phyloP scores from a whole-genome alignment of 2,888 invertebrate genomes.

The Euplagia quadripunctaria region DNA sequence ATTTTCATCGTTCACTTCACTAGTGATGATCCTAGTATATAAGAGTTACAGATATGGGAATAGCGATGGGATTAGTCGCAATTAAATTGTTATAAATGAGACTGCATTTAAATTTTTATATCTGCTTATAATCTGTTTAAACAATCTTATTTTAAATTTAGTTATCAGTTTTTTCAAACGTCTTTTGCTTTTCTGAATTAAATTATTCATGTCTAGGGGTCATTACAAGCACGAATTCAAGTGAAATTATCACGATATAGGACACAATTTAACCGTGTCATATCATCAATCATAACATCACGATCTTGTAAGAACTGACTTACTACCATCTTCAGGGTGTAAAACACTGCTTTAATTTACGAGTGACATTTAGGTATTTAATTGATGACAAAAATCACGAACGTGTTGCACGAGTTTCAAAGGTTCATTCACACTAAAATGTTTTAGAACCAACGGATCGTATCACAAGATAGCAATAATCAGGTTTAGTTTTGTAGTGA shows the following conservation, averaged over 20 bases:
- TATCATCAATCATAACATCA: constrained; percentile 31
- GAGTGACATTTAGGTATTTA: constrained; percentile 4
- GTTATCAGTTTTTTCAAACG: background rate
- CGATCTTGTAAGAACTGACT: constrained; percentile 28
- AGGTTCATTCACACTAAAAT: background rate
- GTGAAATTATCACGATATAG: constrained; percentile 35
- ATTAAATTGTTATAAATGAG: background rate
- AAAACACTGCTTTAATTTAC: constrained; percentile 19
- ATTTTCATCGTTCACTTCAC: no score
- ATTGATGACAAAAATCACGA: constrained; percentile 15
- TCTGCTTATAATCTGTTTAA: no score
- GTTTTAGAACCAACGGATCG: background rate
- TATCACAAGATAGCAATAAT: background rate
- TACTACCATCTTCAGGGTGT: constrained; percentile 17
- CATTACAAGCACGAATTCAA: constrained; percentile 14
- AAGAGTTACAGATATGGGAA: no score
- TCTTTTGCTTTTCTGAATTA: constrained; percentile 8
- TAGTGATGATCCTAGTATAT: no score
- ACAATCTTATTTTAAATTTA: no score
- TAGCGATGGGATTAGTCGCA: no score
- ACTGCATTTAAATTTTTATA: no score
- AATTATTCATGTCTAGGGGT: constrained; percentile 22
- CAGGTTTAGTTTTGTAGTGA: constrained; percentile 2
- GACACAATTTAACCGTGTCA: constrained; percentile 28
- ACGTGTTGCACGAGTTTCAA: background rate